Base-by-base conservation (phyloP, 2,797 vertebrate species). In the Hyperoplus immaculatus region DNA sequence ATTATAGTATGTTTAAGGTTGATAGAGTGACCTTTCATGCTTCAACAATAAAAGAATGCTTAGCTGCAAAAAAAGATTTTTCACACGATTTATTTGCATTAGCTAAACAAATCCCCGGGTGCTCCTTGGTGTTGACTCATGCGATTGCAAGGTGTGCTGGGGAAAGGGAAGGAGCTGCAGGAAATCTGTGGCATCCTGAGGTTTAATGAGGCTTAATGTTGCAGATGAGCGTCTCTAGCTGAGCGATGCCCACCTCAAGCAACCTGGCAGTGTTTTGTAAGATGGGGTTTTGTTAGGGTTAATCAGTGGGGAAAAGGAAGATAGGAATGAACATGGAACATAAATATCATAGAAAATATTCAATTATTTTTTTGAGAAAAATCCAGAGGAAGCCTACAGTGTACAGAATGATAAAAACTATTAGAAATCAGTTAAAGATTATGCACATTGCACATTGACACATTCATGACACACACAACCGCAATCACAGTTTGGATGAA, bases 151-250 rank as follows among this genome's bases (percentile, higher is more conserved):
- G 45, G 55, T 81, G 58, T 60, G 54, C 38, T 54, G 68, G 53
- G 68, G 68, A 64, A 77, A 69, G 11, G 16, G 49, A 53, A 39
- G 60, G 21, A 78, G 74, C 83, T 65, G 36, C 38, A 8, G 62
- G 72, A 83, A 72, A 74, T 71, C 59, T 74, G 72, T 41, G 58
- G 51, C 58, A 81, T 69, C 45, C 69, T 55, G 60, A 66, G 57
- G 74, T 79, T 80, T 85, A 87, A 85, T 87, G 72, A 82, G 78
- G 78, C 67, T 85, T 85, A 84, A 78, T 83, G 73, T 57, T 80
- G 72, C 83, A 87, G 82, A 88, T 83, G 83, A 11, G 29, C 46
- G 68, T 78, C 79, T 87, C 43, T 58, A 62, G 75, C 75, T 79
- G 80, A 65, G 60, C 54, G 63, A 66, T 50, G 39, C 43, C 46